Conservation (phyloP, 2,888 invertebrate genomes). For the Zootermopsis nevadensis region DNA sequence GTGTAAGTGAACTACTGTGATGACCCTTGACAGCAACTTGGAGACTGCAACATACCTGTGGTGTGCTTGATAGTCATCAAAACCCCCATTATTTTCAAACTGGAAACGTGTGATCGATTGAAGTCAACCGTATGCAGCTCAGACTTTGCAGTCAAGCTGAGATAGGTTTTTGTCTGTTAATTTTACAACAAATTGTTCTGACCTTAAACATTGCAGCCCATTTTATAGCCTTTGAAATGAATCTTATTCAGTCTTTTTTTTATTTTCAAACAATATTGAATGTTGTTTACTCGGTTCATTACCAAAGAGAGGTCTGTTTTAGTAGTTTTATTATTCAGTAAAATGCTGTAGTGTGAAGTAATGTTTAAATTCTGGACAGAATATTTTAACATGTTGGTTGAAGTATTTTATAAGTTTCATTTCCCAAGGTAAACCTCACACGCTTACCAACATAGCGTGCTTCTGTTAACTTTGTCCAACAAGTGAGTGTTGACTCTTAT, state of each 20-base stretch:
- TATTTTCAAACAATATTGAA: background rate
- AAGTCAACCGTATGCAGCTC: background rate
- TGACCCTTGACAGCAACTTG: background rate
- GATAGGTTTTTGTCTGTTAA: background rate
- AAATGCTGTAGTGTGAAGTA: background rate
- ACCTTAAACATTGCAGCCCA: background rate
- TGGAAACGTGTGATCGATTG: background rate
- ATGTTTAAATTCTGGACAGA: background rate
- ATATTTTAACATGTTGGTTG: background rate
- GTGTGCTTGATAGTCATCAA: constrained; percentile 3
- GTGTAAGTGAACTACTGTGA: constrained; percentile 27
- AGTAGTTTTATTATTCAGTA: background rate
- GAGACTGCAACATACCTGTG: background rate
- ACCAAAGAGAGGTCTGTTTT: background rate
- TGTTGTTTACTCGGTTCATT: background rate
- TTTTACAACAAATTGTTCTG: constrained; percentile 31
- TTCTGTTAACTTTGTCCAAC: constrained; percentile 3
- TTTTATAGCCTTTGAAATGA: constrained; percentile 35
- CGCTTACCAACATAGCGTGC: constrained; percentile 32
- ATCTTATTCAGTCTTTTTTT: constrained; percentile 2
- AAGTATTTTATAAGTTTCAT: constrained; percentile 24
- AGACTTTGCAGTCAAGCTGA: background rate
- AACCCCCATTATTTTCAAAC: background rate
- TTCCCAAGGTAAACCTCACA: constrained; percentile 21
- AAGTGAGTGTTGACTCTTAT: background rate